These are phyloP conservation scores for Conistra vaccinii DNA, from an alignment of 2,888 invertebrate species.

Conservation along the genomic window DNA sequence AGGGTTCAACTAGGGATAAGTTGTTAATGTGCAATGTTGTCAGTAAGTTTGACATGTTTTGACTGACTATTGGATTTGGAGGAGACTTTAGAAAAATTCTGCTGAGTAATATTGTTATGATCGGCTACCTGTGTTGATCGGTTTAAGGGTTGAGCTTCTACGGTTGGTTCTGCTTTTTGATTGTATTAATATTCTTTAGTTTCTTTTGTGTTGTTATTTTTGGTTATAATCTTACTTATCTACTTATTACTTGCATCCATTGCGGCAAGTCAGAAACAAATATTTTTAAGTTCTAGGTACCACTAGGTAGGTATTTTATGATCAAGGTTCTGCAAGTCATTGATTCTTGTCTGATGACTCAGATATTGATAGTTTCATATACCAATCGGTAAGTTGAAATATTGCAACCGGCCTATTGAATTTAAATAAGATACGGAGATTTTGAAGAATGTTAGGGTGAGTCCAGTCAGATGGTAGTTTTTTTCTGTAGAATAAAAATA, in stretches of 20 bases:
- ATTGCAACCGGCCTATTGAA: background rate
- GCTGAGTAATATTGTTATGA: conserved; percentile 81
- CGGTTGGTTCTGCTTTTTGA: background rate
- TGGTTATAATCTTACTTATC: background rate
- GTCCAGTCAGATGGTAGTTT: too few relatives aligned
- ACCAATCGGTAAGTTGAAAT: background rate
- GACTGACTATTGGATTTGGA: conserved; percentile 82
- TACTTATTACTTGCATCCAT: background rate
- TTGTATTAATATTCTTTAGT: background rate
- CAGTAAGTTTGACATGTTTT: conserved; percentile 86
- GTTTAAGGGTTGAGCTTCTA: conserved; percentile 37
- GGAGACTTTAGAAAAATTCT: conserved; percentile 68
- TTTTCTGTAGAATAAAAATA: too few relatives aligned
- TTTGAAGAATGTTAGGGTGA: too few relatives aligned
- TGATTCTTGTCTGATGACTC: background rate
- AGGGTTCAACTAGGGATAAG: conserved; percentile 71
- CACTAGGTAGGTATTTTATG: too few relatives aligned
- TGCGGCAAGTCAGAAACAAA: background rate
- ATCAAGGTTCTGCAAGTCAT: background rate
- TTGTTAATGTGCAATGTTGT: conserved; percentile 79
- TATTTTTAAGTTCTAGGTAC: background rate
- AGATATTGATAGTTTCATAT: background rate
- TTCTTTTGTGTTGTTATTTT: background rate
- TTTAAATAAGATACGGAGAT: too few relatives aligned
- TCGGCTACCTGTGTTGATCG: conserved; percentile 78